Evolutionary conservation across 2,888 invertebrate species (phyloP).

Genomic region (Synergus gifuensis): DNA sequence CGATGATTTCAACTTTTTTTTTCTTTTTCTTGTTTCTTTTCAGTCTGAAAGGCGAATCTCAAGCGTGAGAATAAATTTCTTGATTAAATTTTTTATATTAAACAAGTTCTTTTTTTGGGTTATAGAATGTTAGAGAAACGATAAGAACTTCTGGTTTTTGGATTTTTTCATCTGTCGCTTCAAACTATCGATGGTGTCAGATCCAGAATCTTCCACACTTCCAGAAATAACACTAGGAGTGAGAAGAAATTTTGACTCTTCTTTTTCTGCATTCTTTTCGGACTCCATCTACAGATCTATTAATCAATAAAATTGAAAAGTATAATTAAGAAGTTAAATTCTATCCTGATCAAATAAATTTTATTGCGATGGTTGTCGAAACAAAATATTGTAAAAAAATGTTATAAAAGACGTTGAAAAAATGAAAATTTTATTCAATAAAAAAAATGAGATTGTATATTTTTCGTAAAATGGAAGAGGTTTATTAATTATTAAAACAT

Average conservation of each 20-base stretch:
- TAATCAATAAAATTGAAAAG: background rate
- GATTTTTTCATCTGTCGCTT: background rate
- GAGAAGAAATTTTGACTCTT: background rate
- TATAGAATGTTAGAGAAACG: background rate
- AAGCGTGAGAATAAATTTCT: background rate
- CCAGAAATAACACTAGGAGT: background rate
- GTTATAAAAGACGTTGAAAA: background rate
- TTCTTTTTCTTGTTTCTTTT: constrained; percentile 1
- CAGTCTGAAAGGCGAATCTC: background rate
- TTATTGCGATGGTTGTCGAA: background rate
- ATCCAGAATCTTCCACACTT: background rate
- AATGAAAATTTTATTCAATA: background rate
- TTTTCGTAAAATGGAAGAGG: background rate
- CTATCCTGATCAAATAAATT: background rate
- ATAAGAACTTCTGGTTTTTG: constrained; percentile 12
- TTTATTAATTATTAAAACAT: constrained; percentile 6
- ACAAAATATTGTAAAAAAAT: no score
- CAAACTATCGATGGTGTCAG: background rate
- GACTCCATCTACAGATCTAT: constrained; percentile 15
- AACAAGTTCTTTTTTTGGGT: background rate
- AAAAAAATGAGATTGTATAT: background rate
- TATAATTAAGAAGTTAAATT: background rate
- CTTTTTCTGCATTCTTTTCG: background rate
- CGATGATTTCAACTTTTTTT: background rate
- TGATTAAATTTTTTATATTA: background rate